phyloP scores from a whole-genome alignment of 2,888 invertebrate genomes.

The Trachelus stipa region DNA sequence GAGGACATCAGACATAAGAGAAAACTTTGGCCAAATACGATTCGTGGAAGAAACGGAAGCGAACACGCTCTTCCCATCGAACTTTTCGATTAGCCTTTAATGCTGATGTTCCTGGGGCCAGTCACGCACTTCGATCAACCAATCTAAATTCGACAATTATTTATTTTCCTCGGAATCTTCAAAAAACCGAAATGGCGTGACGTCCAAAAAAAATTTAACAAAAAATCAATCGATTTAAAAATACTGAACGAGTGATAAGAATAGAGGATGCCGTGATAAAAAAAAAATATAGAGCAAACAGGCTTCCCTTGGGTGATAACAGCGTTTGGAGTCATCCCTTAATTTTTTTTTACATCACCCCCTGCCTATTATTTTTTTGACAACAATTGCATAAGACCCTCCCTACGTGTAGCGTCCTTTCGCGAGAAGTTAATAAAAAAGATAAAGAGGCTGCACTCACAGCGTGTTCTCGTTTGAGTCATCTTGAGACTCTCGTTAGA shows the following conservation, averaged over 20 bases:
- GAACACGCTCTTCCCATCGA: constrained; percentile 3
- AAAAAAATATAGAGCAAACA: too few relatives aligned
- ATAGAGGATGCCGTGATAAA: too few relatives aligned
- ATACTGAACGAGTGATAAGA: too few relatives aligned
- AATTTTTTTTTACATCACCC: too few relatives aligned
- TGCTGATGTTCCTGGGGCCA: not conserved
- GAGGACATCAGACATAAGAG: constrained; percentile 35
- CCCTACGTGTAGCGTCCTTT: too few relatives aligned
- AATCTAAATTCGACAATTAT: not conserved
- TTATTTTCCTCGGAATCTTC: not conserved
- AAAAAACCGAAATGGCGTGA: not conserved
- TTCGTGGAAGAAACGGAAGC: constrained; percentile 42
- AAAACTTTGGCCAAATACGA: constrained; percentile 30
- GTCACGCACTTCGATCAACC: not conserved
- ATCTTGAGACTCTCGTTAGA: not conserved
- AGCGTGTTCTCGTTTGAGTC: not conserved
- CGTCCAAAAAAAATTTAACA: too few relatives aligned
- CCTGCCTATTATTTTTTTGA: too few relatives aligned
- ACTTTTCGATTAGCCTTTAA: not conserved
- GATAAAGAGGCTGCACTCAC: not conserved
- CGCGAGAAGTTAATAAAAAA: not conserved
- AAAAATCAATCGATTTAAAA: too few relatives aligned
- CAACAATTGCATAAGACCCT: too few relatives aligned
- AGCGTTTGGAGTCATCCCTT: too few relatives aligned
- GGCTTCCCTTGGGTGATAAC: too few relatives aligned